These are phyloP conservation scores for Lutjanus argentimaculatus DNA, from an alignment of 2,797 vertebrate species.

Conservation along the genomic window DNA sequence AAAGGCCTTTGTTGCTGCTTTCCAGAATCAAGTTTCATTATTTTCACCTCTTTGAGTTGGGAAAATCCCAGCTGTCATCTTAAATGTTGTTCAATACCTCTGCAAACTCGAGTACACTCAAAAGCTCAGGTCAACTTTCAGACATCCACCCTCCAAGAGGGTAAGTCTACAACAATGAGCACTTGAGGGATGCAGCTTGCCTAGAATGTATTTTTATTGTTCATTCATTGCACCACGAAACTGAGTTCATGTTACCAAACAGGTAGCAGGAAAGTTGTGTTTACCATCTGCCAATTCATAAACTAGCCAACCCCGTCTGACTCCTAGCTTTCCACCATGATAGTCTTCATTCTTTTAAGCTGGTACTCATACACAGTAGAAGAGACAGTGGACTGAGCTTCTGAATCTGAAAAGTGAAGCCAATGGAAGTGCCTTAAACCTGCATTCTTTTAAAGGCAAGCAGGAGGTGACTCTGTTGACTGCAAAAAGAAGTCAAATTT, in stretches of 20 bases:
- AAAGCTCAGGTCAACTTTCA: neutral
- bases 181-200: neutral
- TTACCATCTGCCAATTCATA: neutral
- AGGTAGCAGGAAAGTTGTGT: neutral
- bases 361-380: too few species aligned
- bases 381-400: too few species aligned
- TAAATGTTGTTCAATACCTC: neutral
- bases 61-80: neutral
- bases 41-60: neutral
- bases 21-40: constrained; percentile 11
- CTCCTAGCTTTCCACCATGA: neutral
- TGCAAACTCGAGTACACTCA: neutral
- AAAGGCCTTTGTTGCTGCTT: neutral
- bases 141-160: neutral
- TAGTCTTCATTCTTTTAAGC: neutral
- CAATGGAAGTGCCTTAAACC: too few species aligned
- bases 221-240: neutral
- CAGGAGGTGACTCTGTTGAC: too few species aligned
- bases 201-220: neutral
- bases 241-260: neutral
- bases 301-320: neutral
- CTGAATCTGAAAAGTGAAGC: too few species aligned
- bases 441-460: too few species aligned
- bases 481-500: too few species aligned
- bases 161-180: neutral